Percentiles rank a stretch among this genome's conserved stretches.
Conservation (phyloP, 2,797 vertebrate species). For the Brachymystax lenok region DNA sequence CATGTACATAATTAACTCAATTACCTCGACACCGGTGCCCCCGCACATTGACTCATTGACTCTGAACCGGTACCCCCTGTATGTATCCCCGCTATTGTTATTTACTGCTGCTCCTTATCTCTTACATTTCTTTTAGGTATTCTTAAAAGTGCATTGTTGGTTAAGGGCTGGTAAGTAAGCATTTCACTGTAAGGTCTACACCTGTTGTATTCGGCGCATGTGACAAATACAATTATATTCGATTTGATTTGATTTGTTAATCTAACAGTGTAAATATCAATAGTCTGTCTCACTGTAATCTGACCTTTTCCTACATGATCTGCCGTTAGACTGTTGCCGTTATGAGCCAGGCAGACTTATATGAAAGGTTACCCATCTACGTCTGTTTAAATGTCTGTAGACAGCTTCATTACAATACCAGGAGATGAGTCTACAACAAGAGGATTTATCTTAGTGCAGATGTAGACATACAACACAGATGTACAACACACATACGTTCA, state of each 20-base stretch:
- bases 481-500: background rate
- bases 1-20: too few species aligned
- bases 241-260: background rate
- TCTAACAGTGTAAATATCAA: slow-evolving; percentile 66
- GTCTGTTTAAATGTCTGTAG: background rate
- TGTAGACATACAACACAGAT: background rate
- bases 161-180: too few species aligned
- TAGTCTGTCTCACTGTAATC: slow-evolving; percentile 55
- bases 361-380: background rate
- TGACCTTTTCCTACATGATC: slow-evolving; percentile 70
- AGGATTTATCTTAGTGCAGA: background rate
- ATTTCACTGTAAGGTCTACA: too few species aligned
- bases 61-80: too few species aligned
- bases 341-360: background rate
- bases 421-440: background rate
- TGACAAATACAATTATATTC: too few species aligned
- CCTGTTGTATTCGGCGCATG: too few species aligned
- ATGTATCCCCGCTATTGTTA: too few species aligned
- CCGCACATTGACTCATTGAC: too few species aligned
- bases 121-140: too few species aligned
- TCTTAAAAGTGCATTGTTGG: too few species aligned
- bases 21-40: too few species aligned
- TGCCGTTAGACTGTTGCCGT: background rate
- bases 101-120: too few species aligned
- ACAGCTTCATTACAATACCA: background rate